Conservation (phyloP, 2,113 vertebrate species). For the Crocuta crocuta region DNA sequence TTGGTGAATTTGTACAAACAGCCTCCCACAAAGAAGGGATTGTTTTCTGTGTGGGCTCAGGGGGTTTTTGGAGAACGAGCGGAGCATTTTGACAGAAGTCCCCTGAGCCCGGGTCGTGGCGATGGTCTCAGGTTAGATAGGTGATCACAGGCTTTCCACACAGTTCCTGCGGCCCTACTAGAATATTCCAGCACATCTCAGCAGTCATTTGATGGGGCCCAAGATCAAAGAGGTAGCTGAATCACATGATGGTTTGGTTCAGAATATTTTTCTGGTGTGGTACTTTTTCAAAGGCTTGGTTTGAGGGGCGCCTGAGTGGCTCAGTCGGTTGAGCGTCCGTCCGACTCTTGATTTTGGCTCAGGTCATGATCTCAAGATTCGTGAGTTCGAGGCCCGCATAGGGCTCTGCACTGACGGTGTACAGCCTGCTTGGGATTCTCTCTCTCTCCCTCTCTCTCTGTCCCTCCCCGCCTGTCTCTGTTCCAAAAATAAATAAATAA, state of each 20-base stretch:
- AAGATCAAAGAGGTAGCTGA: neutral
- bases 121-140: neutral
- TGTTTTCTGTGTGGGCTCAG: neutral
- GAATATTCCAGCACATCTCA: neutral
- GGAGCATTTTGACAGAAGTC: neutral
- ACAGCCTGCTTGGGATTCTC: too few relatives aligned
- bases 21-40: neutral
- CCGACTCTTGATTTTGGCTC: too few relatives aligned
- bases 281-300: neutral
- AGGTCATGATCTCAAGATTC: too few relatives aligned
- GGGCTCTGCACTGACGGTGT: too few relatives aligned
- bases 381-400: too few relatives aligned
- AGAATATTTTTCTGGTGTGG: slow-evolving; percentile 40
- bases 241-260: neutral
- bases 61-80: neutral
- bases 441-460: too few relatives aligned
- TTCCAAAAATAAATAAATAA: too few relatives aligned
- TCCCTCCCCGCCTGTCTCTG: too few relatives aligned
- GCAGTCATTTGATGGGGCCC: neutral
- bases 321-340: too few relatives aligned
- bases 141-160: neutral
- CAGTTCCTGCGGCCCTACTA: neutral
- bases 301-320: neutral
- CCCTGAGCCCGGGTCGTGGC: neutral
- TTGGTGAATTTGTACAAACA: neutral